Evolutionary conservation across 2,888 invertebrate genomes (phyloP).

Genomic region (Synergus japonicus): DNA sequence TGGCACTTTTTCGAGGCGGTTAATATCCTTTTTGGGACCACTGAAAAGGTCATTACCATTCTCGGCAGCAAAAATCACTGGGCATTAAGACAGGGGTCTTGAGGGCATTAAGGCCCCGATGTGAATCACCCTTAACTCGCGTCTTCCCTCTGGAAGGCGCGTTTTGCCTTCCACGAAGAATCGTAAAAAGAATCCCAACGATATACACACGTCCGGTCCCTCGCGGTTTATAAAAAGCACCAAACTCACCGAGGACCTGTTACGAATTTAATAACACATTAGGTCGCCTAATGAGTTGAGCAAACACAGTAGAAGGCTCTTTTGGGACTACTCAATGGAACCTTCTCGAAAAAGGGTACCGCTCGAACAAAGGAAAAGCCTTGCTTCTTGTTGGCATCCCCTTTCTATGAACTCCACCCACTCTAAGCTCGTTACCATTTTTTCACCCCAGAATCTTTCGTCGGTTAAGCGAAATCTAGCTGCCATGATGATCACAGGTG

Average conservation of each 20-base stretch:
- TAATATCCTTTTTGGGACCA: constrained; percentile 31
- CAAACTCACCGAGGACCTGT: constrained; percentile 39
- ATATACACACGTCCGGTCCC: constrained; percentile 36
- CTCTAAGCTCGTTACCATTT: constrained; percentile 66
- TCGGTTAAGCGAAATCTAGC: constrained; percentile 60
- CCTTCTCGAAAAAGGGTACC: constrained; percentile 48
- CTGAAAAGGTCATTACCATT: constrained; percentile 39
- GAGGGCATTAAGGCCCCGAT: constrained; percentile 29
- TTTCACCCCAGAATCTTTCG: constrained; percentile 60
- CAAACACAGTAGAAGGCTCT: constrained; percentile 44
- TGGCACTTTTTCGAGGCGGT: constrained; percentile 19
- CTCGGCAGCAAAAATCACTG: constrained; percentile 34
- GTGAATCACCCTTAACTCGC: constrained; percentile 31
- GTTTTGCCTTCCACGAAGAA: constrained; percentile 45
- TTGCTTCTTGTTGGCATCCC: constrained; percentile 51
- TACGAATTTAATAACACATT: constrained; percentile 61
- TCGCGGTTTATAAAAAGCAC: constrained; percentile 41
- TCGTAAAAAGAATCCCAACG: constrained; percentile 44
- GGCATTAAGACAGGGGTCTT: constrained; percentile 18
- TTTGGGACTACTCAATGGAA: constrained; percentile 50
- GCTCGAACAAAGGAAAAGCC: constrained; percentile 61
- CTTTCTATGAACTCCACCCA: constrained; percentile 62
- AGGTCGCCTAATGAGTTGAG: constrained; percentile 63
- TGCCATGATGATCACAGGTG: constrained; percentile 17
- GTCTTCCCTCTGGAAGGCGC: constrained; percentile 6